phyloP scores from a whole-genome alignment of 2,888 invertebrate genomes.

The Macrophya alboannulata region DNA sequence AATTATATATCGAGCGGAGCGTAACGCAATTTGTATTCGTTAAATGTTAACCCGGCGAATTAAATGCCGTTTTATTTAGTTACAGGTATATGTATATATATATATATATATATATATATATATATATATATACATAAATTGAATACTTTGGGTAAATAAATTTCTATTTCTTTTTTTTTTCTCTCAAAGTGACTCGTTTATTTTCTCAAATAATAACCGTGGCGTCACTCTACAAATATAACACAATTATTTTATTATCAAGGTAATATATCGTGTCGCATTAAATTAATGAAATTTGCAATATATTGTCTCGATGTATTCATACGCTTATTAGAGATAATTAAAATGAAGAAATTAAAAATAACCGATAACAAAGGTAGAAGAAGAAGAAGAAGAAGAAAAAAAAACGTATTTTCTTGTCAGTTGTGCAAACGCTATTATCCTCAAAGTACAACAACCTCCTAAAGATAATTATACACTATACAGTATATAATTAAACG shows the following conservation, averaged over 20 bases:
- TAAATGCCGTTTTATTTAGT: conserved; percentile 19
- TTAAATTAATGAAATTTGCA: neutral
- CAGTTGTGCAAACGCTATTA: neutral
- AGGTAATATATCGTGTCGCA: neutral
- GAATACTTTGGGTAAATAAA: neutral
- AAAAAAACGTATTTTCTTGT: neutral
- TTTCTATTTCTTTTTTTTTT: neutral
- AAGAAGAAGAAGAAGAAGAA: neutral
- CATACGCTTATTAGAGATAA: neutral
- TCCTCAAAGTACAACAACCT: neutral
- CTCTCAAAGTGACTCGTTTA: neutral
- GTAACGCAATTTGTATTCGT: conserved; percentile 42
- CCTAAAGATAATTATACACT: conserved; percentile 3
- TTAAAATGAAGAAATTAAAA: neutral
- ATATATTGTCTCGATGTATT: neutral
- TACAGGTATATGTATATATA: neutral
- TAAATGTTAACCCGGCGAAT: conserved; percentile 1
- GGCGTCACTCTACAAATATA: neutral
- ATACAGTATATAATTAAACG: neutral
- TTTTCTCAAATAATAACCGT: neutral
- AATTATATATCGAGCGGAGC: conserved; percentile 36
- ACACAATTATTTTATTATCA: neutral
- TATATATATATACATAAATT: neutral
- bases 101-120: neutral
- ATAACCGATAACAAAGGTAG: too few species aligned